These are phyloP conservation scores for Dinomys branickii DNA, from an alignment of 2,113 vertebrate species.

Conservation along the genomic window DNA sequence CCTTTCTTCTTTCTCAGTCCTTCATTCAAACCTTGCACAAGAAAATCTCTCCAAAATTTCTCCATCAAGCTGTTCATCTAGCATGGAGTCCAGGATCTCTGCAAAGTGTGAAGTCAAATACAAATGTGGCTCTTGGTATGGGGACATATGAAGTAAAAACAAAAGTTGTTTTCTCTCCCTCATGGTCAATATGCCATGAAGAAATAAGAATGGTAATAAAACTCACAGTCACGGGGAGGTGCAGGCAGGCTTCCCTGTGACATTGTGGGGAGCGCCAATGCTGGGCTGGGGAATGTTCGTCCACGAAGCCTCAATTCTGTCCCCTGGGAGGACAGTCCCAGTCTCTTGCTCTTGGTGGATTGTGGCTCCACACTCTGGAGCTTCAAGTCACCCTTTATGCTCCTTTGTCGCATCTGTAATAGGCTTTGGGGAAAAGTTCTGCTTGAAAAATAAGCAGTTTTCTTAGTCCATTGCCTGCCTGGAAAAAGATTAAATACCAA, in stretches of 20 bases:
- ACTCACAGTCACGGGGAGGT: too few relatives aligned
- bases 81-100: background rate
- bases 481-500: background rate
- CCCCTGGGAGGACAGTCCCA: background rate
- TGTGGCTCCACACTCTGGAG: background rate
- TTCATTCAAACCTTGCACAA: background rate
- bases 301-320: background rate
- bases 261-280: background rate
- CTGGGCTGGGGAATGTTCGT: background rate
- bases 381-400: background rate
- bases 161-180: background rate
- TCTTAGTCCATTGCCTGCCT: background rate
- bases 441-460: background rate
- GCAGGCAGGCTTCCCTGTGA: background rate
- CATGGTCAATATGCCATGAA: background rate
- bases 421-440: background rate
- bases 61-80: background rate
- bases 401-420: background rate
- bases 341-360: background rate
- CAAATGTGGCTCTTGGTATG: background rate
- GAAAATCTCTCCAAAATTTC: background rate
- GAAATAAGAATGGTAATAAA: background rate
- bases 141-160: background rate
- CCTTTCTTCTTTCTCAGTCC: background rate
- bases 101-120: background rate